These are phyloP conservation scores for Chironomus riparius DNA, from an alignment of 2,888 invertebrate genomes.

Conservation along the genomic window DNA sequence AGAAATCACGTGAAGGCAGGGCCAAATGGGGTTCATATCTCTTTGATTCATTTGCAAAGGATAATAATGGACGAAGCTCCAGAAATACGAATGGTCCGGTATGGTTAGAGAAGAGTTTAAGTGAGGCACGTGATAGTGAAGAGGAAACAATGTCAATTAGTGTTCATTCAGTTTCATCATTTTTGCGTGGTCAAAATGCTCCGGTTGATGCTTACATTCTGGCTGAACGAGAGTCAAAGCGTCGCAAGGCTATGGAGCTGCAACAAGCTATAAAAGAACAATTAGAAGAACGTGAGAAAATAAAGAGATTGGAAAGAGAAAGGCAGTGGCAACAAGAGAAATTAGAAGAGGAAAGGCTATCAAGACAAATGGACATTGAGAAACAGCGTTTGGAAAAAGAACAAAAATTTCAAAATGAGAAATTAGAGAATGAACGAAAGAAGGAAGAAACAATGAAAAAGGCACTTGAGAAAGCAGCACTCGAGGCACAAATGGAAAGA, in stretches of 20 bases:
- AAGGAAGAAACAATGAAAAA: constrained; percentile 67
- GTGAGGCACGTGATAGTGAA: constrained; percentile 45
- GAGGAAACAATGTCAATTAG: constrained; percentile 32
- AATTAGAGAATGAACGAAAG: constrained; percentile 59
- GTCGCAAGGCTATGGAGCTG: constrained; percentile 74
- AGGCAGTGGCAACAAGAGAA: constrained; percentile 64
- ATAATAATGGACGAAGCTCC: constrained; percentile 30
- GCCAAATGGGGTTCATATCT: constrained; percentile 64
- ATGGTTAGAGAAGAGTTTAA: constrained; percentile 48
- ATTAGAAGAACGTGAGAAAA: constrained; percentile 70
- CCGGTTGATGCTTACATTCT: constrained; percentile 70
- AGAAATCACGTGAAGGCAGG: constrained; percentile 44
- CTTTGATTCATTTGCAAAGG: constrained; percentile 50
- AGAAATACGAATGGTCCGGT: constrained; percentile 36
- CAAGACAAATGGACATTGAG: constrained; percentile 62
- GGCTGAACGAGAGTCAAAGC: constrained; percentile 70
- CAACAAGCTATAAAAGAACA: constrained; percentile 80
- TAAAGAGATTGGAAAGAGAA: constrained; percentile 67
- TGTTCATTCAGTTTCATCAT: constrained; percentile 11
- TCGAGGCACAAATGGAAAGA: constrained; percentile 60
- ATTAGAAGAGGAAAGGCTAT: constrained; percentile 69
- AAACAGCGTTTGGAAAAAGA: constrained; percentile 62
- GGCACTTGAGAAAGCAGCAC: constrained; percentile 69
- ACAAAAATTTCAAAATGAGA: constrained; percentile 54
- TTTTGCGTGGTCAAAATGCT: constrained; percentile 73